Base-by-base conservation (phyloP, 2,113 vertebrate species). In the Microcebus tavaratra region DNA sequence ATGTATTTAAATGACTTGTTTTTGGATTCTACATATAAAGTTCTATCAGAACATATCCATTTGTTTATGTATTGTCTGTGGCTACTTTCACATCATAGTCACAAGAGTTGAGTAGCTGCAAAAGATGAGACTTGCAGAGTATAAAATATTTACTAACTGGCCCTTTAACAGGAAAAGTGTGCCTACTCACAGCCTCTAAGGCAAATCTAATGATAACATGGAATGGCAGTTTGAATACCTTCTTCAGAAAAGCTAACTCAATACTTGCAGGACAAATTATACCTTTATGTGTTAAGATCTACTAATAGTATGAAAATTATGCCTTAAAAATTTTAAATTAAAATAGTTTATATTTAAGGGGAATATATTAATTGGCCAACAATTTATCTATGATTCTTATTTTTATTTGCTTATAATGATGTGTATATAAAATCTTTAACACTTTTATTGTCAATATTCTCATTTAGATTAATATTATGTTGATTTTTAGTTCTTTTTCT, bases 401-500 rank as follows among this genome's bases (percentile, higher is more conserved):
- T 94, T 87, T 34, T 11, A 72, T 92, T 76, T 76, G 4, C 57
- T 80, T 83, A 39, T 21, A 53, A 13, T 50, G 55, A 79, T 70
- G 5, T 92, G 0, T 78, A 25, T 80, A 59, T 81, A 86, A 85
- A 88, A 89, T 4, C 21, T 90, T 86, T 59, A 83, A 31, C 15
- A 59, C 18, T 85, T 90, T 72, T 83, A 2, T 81, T 73, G 31
- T 63, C 53, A 79, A 29, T 82, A 3, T 91, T 91, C 7, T 57
- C 18, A 90, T 76, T 91, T 63, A 63, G 8, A 36, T 45, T 89
- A 67, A 79, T 70, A 6, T 13, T 84, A 0, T 50, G 25, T 53
- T 79, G 61, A 83, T 73, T 88, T 81, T 81, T 68, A 78, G 12
- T 86, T 83, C 34, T 91, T 95, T 94, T 79, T 73, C 70, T 90